Conservation (phyloP, 2,888 invertebrate genomes). For the Heteromurus nitidus region DNA sequence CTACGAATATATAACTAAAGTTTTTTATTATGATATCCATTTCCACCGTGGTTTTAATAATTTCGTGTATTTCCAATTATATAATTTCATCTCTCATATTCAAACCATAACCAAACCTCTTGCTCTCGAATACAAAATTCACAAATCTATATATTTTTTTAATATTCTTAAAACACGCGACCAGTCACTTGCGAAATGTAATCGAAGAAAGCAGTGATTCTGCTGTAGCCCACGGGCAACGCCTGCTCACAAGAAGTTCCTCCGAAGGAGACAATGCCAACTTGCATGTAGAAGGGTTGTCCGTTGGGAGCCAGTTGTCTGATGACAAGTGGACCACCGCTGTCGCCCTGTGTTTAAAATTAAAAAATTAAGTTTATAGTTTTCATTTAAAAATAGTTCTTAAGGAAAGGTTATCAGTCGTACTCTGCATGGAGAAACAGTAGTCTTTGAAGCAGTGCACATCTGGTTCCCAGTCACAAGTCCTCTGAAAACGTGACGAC, state of each 20-base stretch:
- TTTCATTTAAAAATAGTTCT: neutral
- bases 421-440: constrained; percentile 72
- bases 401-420: neutral
- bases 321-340: constrained; percentile 70
- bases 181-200: constrained; percentile 67
- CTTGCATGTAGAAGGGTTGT: constrained; percentile 69
- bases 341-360: constrained; percentile 6
- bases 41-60: too few species aligned
- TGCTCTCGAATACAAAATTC: too few species aligned
- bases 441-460: constrained; percentile 71
- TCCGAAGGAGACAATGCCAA: constrained; percentile 72
- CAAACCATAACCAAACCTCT: too few species aligned
- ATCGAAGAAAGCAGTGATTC: constrained; percentile 72
- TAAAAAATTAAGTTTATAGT: neutral
- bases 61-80: too few species aligned
- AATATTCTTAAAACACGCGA: constrained; percentile 42
- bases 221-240: constrained; percentile 71
- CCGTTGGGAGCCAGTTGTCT: constrained; percentile 67
- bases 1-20: too few species aligned
- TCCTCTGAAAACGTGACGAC: constrained; percentile 70
- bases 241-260: constrained; percentile 71
- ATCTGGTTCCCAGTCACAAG: constrained; percentile 73
- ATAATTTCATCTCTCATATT: too few species aligned
- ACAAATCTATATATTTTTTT: too few species aligned
- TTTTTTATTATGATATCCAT: too few species aligned